These are phyloP conservation scores for Spheniscus mendiculus DNA, from an alignment of 2,113 vertebrate species.

Conservation along the genomic window DNA sequence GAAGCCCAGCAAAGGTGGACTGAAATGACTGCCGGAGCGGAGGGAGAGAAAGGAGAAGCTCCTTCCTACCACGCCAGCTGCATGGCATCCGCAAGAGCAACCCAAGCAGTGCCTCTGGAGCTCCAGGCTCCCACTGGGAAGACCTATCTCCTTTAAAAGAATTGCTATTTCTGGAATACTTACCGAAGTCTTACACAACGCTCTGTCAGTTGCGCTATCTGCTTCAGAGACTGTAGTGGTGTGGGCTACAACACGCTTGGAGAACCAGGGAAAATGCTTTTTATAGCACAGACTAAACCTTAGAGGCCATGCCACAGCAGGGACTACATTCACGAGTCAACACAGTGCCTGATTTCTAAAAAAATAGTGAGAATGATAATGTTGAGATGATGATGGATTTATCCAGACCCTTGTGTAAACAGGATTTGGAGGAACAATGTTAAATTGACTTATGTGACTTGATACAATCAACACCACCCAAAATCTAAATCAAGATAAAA, in stretches of 20 bases:
- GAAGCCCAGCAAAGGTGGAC: not conserved
- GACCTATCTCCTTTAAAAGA: not conserved
- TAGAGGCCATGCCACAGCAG: not conserved
- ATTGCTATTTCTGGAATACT: slow-evolving; percentile 19
- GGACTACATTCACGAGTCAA: not conserved
- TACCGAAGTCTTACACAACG: not conserved
- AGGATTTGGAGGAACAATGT: not conserved
- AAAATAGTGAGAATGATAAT: not conserved
- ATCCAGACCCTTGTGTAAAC: not conserved
- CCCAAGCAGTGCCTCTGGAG: not conserved
- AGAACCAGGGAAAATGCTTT: not conserved
- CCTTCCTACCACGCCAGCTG: not conserved
- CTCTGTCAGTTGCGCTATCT: not conserved
- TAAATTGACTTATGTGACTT: not conserved
- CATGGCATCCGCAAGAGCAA: not conserved
- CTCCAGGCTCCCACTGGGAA: not conserved
- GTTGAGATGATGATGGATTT: not conserved
- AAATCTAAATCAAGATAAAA: not conserved
- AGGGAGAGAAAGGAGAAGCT: not conserved
- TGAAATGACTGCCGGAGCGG: not conserved
- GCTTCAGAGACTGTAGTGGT: not conserved
- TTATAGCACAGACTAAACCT: not conserved
- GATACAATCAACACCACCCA: not conserved
- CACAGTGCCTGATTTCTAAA: not conserved
- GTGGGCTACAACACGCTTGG: not conserved